phyloP scores from a whole-genome alignment of 2,797 vertebrate genomes.

The Artibeus lituratus region DNA sequence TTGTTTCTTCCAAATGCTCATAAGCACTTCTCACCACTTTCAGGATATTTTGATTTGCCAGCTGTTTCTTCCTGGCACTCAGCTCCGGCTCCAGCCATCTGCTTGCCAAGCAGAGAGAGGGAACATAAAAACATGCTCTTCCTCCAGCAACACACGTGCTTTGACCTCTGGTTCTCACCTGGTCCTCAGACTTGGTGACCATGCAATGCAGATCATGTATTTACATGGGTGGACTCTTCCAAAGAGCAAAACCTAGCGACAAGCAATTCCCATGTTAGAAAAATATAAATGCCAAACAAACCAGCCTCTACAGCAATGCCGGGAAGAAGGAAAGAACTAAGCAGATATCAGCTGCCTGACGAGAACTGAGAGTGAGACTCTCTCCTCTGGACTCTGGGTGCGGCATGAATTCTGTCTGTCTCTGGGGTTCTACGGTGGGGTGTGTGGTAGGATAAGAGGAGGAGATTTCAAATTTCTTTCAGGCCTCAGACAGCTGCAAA shows the following conservation, averaged over 20 bases:
- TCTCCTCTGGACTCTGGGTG: accelerated
- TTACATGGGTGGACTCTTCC: not conserved
- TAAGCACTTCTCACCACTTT: conserved; percentile 36
- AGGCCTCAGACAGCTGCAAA: not conserved
- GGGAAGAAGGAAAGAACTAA: accelerated
- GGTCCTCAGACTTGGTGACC: not conserved
- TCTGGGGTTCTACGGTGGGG: not conserved
- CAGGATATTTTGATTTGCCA: conserved; percentile 55
- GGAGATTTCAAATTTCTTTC: not conserved
- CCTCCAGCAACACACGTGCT: not conserved
- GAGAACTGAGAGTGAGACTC: not conserved
- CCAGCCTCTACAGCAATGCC: not conserved
- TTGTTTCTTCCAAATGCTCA: conserved; percentile 43
- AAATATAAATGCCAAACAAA: not conserved
- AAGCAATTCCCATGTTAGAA: not conserved
- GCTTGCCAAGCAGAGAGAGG: not conserved
- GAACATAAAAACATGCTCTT: not conserved
- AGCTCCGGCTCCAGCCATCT: conserved; percentile 7
- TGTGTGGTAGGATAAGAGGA: accelerated
- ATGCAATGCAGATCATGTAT: not conserved
- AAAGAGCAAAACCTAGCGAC: not conserved
- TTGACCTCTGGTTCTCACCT: conserved; percentile 3
- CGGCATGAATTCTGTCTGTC: accelerated
- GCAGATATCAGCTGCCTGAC: too few relatives aligned
- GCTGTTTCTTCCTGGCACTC: conserved; percentile 25